Percentiles rank a stretch among this genome's conserved stretches.
These are phyloP conservation scores for Noctilio leporinus DNA, from an alignment of 2,113 vertebrate genomes.

Conservation along the genomic window DNA sequence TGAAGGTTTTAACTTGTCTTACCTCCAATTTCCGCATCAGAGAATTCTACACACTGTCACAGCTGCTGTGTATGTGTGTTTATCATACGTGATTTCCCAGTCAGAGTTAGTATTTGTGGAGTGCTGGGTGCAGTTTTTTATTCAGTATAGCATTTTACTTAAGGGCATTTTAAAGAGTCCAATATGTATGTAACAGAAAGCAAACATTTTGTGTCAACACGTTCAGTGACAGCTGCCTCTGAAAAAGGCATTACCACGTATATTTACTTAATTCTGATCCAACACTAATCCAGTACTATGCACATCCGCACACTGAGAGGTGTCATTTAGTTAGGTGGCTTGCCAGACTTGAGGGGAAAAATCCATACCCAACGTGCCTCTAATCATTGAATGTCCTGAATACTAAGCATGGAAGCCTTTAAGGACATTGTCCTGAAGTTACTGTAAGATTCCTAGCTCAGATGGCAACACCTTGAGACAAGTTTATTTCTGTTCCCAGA, in stretches of 20 bases:
- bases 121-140: not conserved
- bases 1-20: not conserved
- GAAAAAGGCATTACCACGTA: not conserved
- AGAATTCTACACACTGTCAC: rapidly evolving
- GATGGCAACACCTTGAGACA: not conserved
- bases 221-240: not conserved
- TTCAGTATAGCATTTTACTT: not conserved
- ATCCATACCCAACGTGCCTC: not conserved
- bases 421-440: not conserved
- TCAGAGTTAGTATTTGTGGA: not conserved
- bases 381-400: not conserved
- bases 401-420: not conserved
- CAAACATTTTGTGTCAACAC: constrained; percentile 13
- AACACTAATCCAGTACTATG: not conserved
- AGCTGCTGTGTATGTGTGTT: rapidly evolving
- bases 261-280: constrained; percentile 39
- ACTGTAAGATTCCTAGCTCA: not conserved
- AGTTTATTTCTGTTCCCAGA: not conserved
- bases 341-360: constrained; percentile 27
- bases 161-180: not conserved
- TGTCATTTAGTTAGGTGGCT: constrained; percentile 35
- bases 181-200: not conserved
- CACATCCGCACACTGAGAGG: not conserved
- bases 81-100: not conserved
- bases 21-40: not conserved